Evolutionary conservation across 2,888 invertebrate genomes (phyloP), one percentile per base, ranked within the genome.

Genomic region (Chloroclysta siterata): DNA sequence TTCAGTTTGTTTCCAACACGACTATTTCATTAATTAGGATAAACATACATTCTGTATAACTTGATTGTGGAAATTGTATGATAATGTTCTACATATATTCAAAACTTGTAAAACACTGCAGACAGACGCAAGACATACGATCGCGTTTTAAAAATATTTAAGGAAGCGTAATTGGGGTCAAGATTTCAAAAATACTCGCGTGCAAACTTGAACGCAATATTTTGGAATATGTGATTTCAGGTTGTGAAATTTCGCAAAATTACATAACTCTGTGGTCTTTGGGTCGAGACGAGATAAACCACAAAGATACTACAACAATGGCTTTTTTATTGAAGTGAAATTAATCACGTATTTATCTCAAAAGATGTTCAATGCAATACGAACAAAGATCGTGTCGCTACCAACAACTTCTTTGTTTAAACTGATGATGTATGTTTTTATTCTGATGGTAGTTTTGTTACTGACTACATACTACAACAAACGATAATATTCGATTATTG

Each of bases 281-380:
- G 55, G 42, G 59, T 62, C 57, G 63, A 58, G 55, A 57, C 62
- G 59, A 67, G 67, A 67, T 67, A 60, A 46, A 63, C 22, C 59
- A 61, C 51, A 61, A n/a, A 53, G 57, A 55, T 66, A 63, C 51
- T 42, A 47, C 48, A 64, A 68, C 66, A 67, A 68, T 60, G 59
- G 57, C 39, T 46, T 44, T 63, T 66, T 65, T 65, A 63, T 44
- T 66, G 42, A 69, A 68, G 63, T 68, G 63, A 58, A 57, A 53
- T 62, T 63, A 62, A 72, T 70, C 72, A 73, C 69, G 74, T 73
- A 70, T 62, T 60, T 66, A 60, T 62, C 61, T 55, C 61, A 56
- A 57, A 22, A 46, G 51, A 58, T 58, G 47, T 62, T 61, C 53
- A 54, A 47, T 52, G 60, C 64, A 66, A 66, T 55, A 63, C 53